Evolutionary conservation across 2,113 vertebrate species (phyloP), one percentile per base, ranked within the genome.

Genomic region (Centrocercus urophasianus): DNA sequence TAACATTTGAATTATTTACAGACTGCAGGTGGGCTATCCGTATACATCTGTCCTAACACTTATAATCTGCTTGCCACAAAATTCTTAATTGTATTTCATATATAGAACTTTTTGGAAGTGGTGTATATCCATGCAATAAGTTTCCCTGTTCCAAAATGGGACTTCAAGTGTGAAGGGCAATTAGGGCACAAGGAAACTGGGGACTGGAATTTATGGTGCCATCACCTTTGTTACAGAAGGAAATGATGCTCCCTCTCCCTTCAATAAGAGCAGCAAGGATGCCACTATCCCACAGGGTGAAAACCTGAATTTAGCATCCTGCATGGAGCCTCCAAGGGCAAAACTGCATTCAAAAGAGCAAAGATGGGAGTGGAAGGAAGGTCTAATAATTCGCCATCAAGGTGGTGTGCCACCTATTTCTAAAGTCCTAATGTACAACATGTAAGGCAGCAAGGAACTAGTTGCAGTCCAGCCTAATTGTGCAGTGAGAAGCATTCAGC

Each of bases 1-100:
- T 95, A 95, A 81, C 87, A 88, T 96, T 77, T 96, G 75, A 96
- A 93, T 93, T 95, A 95, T 95, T 96, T 96, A 83, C 78, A 83
- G 89, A 61, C 94, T 86, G 43, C 84, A 93, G 93, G 94, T 91
- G 91, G 75, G 43, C 75, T 83, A 60, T 91, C 78, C 87, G 22
- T 93, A 83, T 85, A 79, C 3, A 22, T 88, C 67, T 3, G 0
- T 74, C 76, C 47, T 38, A 73, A 54, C 11, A 9, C 36, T 60
- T 69, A n/a, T 17, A 34, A 63, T 87, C 20, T 80, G 45, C 45
- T 85, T 34, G 13, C 11, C 72, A 36, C 17, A 30, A 67, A 47
- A 64, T 47, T 70, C 50, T 89, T 88, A 66, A 82, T 70, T 11
- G 21, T 36, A 75, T 36, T 28, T 64, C 48, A 25, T 19, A 56